Base-by-base conservation (phyloP, 2,888 invertebrate genomes). In the Myopa testacea region DNA sequence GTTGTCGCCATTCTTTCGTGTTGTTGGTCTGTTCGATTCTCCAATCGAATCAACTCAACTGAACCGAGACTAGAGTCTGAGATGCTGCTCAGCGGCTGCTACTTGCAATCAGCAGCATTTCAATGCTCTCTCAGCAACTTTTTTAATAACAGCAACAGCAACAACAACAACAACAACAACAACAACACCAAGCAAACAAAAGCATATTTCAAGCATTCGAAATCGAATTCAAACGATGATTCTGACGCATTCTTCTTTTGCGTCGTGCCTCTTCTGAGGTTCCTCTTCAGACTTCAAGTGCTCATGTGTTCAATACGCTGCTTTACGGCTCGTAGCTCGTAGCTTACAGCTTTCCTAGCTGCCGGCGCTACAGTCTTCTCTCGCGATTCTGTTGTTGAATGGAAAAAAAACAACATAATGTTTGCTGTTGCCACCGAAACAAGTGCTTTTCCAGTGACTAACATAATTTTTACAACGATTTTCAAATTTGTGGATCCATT, bases 371-470 rank as follows among this genome's bases (percentile, higher is more conserved):
- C 62, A 6, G n/a, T 26, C 62, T 14, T 26, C 34, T 19, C 58
- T n/a, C 14, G 62, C 73, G 45, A 60, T 73, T 62, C 73, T 73
- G 40, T 50, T 63, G 62, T 14, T 73, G 73, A 26, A 45, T 45
- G 62, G 12, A 26, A 73, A 45, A 45, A 45, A 45, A 45, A 45
- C 45, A 45, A 45, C 6, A 45, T 45, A 45, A 73, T 65, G 74
- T 71, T 60, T 60, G 71, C 58, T 65, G 74, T 58, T 60, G 60
- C 69, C 45, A 52, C 75, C 68, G 72, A 50, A 65, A 76, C 60
- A n/a, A 52, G 76, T 80, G 75, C 75, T 80, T 76, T 68, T 71
- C 45, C 72, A 75, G 63, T 78, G 80, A 80, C 78, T 77, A 72
- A 75, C 77, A 55, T 55, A 52, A 71, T 78, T 76, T 75, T 45